These are phyloP conservation scores for Furnarius figulus DNA, from an alignment of 2,113 vertebrate species.

Conservation along the genomic window DNA sequence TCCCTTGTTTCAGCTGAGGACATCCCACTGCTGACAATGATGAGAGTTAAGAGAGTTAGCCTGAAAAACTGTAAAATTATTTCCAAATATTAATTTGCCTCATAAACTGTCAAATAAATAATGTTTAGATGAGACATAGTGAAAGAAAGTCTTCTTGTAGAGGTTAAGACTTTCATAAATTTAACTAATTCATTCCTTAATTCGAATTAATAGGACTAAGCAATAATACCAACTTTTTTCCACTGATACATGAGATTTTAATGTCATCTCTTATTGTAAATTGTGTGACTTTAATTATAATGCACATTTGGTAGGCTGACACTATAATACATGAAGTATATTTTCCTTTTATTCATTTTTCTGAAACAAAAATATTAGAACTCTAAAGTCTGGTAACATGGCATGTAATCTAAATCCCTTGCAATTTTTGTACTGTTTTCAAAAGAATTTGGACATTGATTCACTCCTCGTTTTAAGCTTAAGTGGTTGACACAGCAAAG, in stretches of 20 bases:
- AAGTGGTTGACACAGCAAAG: background rate
- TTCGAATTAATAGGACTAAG: background rate
- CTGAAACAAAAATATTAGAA: background rate
- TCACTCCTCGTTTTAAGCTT: background rate
- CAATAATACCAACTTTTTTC: background rate
- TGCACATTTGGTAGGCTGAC: background rate
- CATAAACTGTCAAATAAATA: background rate
- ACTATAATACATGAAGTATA: background rate
- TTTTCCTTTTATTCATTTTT: slow-evolving; percentile 16
- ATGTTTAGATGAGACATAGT: background rate
- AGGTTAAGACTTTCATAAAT: background rate
- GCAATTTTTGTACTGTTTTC: background rate
- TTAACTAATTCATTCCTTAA: background rate
- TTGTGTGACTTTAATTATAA: background rate
- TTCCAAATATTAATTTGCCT: background rate
- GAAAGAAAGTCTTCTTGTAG: background rate
- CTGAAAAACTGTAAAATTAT: background rate
- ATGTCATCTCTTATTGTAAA: background rate
- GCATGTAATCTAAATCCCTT: background rate
- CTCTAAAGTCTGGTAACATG: background rate
- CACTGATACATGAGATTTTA: background rate
- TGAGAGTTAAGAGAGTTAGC: background rate
- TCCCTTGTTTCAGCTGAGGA: background rate
- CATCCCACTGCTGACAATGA: background rate
- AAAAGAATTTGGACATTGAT: background rate